These are phyloP conservation scores for Bruchidius siliquastri DNA, from an alignment of 2,888 invertebrate genomes.

Conservation along the genomic window DNA sequence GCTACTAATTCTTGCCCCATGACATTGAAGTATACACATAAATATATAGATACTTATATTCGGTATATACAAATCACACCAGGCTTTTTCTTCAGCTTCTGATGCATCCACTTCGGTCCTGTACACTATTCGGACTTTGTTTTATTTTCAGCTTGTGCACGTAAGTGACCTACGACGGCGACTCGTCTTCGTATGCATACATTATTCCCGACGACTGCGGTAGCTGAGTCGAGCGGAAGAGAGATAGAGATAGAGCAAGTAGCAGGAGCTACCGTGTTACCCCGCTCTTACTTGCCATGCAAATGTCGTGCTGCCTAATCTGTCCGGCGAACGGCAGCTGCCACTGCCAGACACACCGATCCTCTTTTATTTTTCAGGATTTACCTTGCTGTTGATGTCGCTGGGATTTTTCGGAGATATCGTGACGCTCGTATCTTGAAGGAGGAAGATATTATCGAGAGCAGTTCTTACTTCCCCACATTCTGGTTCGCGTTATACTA, in stretches of 20 bases:
- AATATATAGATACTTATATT: no score
- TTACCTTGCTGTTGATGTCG: background rate
- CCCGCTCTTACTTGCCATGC: conserved; percentile 31
- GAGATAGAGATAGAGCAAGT: background rate
- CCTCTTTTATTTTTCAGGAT: background rate
- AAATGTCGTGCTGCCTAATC: conserved; percentile 37
- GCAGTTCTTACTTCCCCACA: background rate
- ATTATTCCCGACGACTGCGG: background rate
- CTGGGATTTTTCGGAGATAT: background rate
- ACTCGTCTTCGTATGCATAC: background rate
- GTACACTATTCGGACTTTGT: background rate
- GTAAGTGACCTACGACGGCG: background rate
- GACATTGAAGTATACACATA: no score
- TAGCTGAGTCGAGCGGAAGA: background rate
- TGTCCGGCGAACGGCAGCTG: conserved; percentile 22
- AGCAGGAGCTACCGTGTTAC: conserved; percentile 32
- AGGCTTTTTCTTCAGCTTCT: background rate
- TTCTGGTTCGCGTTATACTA: no score
- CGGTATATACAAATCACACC: no score
- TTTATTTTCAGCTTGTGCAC: background rate
- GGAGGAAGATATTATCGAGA: background rate
- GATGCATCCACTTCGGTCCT: background rate
- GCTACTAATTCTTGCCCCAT: no score
- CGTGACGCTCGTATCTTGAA: background rate
- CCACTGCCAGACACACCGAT: conserved; percentile 2